Base-by-base conservation (phyloP, 2,113 vertebrate species). In the Gymnorhina tibicen region DNA sequence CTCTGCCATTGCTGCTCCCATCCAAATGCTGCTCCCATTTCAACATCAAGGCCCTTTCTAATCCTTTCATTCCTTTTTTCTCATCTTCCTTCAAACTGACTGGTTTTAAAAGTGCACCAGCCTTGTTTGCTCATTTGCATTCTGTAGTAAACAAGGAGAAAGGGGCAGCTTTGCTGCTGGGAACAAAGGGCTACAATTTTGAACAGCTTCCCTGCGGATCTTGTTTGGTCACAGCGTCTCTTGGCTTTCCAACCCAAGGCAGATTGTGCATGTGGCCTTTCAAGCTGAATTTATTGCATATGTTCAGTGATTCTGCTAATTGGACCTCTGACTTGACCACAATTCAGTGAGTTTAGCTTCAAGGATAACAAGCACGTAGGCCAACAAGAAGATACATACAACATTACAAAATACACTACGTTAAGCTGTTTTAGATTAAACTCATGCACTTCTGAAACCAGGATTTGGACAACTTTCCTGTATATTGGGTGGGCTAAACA, bases 231-330 rank as follows among this genome's bases (percentile, higher is more conserved):
- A 88, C 83, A 94, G 87, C 93, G 46, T 88, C 87, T 91, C 93
- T 92, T 94, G 95, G 91, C 77, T 96, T 96, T 91, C 77, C 88
- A 87, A 96, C 95, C 96, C 85, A 96, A 96, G 93, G 97, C 96
- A 94, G 82, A 95, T 87, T 97, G 92, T 95, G 88, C 95, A 94
- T 95, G 93, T 94, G 95, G 94, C 82, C 93, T 96, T 98, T 97
- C 97, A 97, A 94, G 86, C 94, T 93, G 95, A 97, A 97, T 97
- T 97, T 96, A 97, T 75, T 97, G 93, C 89, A 81, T 75, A 79
- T 95, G 92, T 64, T 97, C 97, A 97, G 60, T 94, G 88, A 79
- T 93, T 97, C 89, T 96, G 91, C 86, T 97, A 96, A 97, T 92
- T 97, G 94, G 88, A 97, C 94, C 89, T 89, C 85, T 42, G 59